phyloP scores from a whole-genome alignment of 2,113 vertebrate genomes.

The Hyperopisus bebe region DNA sequence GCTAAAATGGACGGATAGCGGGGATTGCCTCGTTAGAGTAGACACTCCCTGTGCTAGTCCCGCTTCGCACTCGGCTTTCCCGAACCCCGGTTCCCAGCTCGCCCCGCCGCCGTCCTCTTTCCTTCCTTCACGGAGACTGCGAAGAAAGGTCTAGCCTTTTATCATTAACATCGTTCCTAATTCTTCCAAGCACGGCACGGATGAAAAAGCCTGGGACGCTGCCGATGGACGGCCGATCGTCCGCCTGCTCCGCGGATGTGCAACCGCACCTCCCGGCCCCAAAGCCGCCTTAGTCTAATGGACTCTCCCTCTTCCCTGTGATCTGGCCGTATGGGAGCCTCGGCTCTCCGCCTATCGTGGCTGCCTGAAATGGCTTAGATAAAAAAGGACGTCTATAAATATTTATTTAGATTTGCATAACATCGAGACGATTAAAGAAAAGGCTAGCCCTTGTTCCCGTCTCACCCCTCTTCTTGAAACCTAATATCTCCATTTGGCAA shows the following conservation, averaged over 20 bases:
- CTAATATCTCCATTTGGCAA: constrained; percentile 99
- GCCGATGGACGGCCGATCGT: not conserved
- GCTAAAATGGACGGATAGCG: constrained; percentile 53
- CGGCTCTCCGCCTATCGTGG: constrained; percentile 14
- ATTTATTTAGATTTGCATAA: constrained; percentile 67
- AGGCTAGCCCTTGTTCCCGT: constrained; percentile 70
- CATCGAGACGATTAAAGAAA: constrained; percentile 60
- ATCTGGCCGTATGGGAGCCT: constrained; percentile 16
- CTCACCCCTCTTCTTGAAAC: constrained; percentile 87
- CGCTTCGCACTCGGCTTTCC: not conserved
- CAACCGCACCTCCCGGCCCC: not conserved
- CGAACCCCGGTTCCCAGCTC: constrained; percentile 8
- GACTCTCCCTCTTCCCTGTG: constrained; percentile 1
- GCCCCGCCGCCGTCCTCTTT: not conserved
- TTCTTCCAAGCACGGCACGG: not conserved
- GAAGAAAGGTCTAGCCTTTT: not conserved
- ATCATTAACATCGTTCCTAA: not conserved
- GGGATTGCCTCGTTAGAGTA: constrained; percentile 30
- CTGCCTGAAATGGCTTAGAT: constrained; percentile 20
- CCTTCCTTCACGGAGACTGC: not conserved
- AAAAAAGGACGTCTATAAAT: constrained; percentile 43
- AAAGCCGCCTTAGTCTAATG: not conserved
- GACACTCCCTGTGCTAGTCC: not conserved
- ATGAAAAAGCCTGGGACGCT: not conserved
- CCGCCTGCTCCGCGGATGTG: not conserved